Base-by-base conservation (phyloP, 92 coral and sea anemone genomes). In the Phenganax stokvisi region DNA sequence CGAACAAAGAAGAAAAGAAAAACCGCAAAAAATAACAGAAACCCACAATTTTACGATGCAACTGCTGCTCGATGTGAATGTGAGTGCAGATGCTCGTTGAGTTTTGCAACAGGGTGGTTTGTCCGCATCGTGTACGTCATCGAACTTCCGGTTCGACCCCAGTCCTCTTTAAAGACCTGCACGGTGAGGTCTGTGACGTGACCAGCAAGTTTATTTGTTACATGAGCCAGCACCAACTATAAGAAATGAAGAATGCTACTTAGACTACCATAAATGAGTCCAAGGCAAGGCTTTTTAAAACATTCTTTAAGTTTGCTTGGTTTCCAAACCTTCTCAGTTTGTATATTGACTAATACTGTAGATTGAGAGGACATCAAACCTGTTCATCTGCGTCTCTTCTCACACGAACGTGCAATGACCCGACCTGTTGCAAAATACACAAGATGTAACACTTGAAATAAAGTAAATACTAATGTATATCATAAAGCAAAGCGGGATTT, bases 351-450 rank as follows among this genome's bases (percentile, higher is more conserved):
- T 37, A 1, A 37, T 37, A 37, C 3, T 37, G 47, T 37, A 37
- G 47, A 37, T 37, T 37, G 47, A 37, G 47, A 37, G 47, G 5
- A 5, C 47, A 74, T 17, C 60, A 20, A 80, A 91, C 96, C 96
- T 93, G 98, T n/a, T 93, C 98, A 84, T 88, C 90, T 7, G 98
- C 98, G 79, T 93, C 98, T 85, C 98, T 86, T 80, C 98, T 88
- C 60, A 93, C 89, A 71, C 98, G 75, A 27, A 93, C 98, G 85
- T 93, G 98, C 16, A 93, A 80, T 12, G 98, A 93, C 6, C 98
- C 98, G 74, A 96, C 93, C 96, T 91, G 17, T 28, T 52, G 15
- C 25, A 37, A 20, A 7, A 10, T 11, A 56, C 56, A n/a, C 47
- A 5, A 37, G 47, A 2, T 37, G 47, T 37, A 37, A 37, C 47